Evolutionary conservation across 2,888 invertebrate species (phyloP).

Genomic region (Steinernema carpocapsae): DNA sequence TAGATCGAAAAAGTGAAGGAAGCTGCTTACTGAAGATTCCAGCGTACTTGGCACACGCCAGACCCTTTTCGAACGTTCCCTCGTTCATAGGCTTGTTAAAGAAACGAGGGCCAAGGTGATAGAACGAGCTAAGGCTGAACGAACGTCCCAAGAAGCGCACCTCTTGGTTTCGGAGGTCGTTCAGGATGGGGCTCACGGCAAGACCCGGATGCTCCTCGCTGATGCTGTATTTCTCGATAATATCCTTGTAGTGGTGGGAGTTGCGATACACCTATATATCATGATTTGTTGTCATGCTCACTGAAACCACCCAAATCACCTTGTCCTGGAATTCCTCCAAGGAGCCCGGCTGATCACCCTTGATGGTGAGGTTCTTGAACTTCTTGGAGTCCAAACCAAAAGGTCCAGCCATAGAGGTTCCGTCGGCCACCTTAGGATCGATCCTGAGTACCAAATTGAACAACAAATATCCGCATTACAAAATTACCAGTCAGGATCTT

Average conservation of each 20-base stretch:
- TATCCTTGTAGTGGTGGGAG: constrained; percentile 63
- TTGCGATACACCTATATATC: constrained; percentile 32
- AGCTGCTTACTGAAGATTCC: constrained; percentile 52
- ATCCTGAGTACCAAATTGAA: constrained; percentile 37
- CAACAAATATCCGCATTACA: not conserved
- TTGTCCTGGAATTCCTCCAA: constrained; percentile 62
- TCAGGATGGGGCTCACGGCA: constrained; percentile 57
- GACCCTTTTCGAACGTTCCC: constrained; percentile 64
- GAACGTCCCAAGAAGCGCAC: constrained; percentile 51
- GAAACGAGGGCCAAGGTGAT: constrained; percentile 64
- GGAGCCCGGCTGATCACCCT: constrained; percentile 60
- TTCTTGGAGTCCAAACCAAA: constrained; percentile 61
- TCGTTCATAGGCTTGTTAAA: constrained; percentile 67
- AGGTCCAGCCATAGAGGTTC: constrained; percentile 63
- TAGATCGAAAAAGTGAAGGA: not conserved
- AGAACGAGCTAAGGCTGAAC: constrained; percentile 49
- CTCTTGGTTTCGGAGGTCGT: constrained; percentile 50
- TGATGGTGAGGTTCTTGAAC: constrained; percentile 53
- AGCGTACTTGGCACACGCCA: constrained; percentile 63
- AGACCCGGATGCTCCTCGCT: constrained; percentile 67
- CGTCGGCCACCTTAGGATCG: constrained; percentile 61
- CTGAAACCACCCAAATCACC: no score
- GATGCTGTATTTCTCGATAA: constrained; percentile 60
- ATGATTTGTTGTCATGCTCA: no score
- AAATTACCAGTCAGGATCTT: constrained; percentile 37